phyloP scores from a whole-genome alignment of 2,797 vertebrate genomes.

The Helarctos malayanus region DNA sequence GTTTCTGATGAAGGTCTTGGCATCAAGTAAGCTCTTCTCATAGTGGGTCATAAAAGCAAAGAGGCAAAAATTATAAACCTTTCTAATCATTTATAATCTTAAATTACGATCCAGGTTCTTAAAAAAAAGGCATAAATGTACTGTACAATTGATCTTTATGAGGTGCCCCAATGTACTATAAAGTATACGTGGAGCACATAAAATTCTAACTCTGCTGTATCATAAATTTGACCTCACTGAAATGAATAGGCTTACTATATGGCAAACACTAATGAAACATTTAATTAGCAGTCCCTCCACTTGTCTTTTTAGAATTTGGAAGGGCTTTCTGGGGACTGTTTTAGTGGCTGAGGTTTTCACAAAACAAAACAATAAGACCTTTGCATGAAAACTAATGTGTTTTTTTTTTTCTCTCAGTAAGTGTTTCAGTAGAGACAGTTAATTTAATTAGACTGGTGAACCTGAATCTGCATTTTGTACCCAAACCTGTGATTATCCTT shows the following conservation, averaged over 20 bases:
- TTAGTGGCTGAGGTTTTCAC: slow-evolving; percentile 16
- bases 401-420: background rate
- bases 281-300: slow-evolving; percentile 67
- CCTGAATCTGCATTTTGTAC: slow-evolving; percentile 27
- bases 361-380: slow-evolving; percentile 60
- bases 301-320: slow-evolving; percentile 59
- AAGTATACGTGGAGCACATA: slow-evolving; percentile 78
- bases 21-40: slow-evolving; percentile 22
- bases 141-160: slow-evolving; percentile 78
- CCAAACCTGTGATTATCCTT: background rate
- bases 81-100: slow-evolving; percentile 73
- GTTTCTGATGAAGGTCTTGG: slow-evolving; percentile 46
- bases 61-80: slow-evolving; percentile 73
- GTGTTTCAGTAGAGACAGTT: background rate
- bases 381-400: background rate
- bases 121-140: slow-evolving; percentile 57
- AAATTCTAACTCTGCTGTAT: slow-evolving; percentile 66
- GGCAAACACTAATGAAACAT: slow-evolving; percentile 73
- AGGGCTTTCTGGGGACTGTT: slow-evolving; percentile 48
- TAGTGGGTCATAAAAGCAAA: slow-evolving; percentile 62
- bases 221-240: slow-evolving; percentile 77
- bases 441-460: background rate
- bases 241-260: slow-evolving; percentile 59
- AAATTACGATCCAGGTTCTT: slow-evolving; percentile 65
- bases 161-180: slow-evolving; percentile 65